Conservation (phyloP, 2,797 vertebrate genomes). For the Chelidonichthys spinosus region DNA sequence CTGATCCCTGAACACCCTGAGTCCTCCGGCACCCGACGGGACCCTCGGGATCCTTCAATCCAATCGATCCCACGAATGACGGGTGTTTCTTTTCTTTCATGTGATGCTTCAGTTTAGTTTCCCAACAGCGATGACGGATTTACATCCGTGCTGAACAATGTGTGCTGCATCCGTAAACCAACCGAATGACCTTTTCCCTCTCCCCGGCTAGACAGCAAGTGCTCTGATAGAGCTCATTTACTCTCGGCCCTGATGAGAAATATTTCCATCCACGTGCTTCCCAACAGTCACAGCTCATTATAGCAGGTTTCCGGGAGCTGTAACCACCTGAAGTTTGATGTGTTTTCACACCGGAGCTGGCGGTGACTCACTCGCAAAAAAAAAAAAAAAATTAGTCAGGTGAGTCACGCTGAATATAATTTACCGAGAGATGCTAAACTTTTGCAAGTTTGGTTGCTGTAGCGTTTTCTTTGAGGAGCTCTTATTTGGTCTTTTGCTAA, state of each 20-base stretch:
- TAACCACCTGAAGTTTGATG: slow-evolving; percentile 44
- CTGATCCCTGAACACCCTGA: not conserved
- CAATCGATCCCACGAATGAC: too few relatives aligned
- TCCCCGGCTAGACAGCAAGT: slow-evolving; percentile 22
- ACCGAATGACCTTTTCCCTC: slow-evolving; percentile 36
- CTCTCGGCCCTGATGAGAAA: slow-evolving; percentile 45
- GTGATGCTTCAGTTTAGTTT: slow-evolving; percentile 4
- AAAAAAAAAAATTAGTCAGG: slow-evolving; percentile 1
- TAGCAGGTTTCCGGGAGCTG: slow-evolving; percentile 32
- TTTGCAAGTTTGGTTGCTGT: too few relatives aligned
- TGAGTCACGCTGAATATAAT: slow-evolving; percentile 16
- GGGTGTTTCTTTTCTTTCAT: slow-evolving; percentile 1
- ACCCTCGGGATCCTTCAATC: not conserved
- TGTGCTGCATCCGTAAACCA: slow-evolving; percentile 34
- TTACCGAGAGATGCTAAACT: not conserved
- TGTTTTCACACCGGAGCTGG: slow-evolving; percentile 32
- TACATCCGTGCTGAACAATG: slow-evolving; percentile 37
- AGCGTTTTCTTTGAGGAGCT: not conserved
- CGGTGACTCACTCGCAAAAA: slow-evolving; percentile 26
- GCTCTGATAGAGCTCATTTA: slow-evolving; percentile 51
- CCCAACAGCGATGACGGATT: slow-evolving; percentile 18
- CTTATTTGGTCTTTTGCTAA: not conserved
- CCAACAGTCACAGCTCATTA: slow-evolving; percentile 54
- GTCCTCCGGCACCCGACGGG: not conserved
- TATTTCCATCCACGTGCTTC: slow-evolving; percentile 36